Evolutionary conservation across 2,113 vertebrate species (phyloP), one percentile per base, ranked within the genome.

Genomic region (Irena cyanogastra): DNA sequence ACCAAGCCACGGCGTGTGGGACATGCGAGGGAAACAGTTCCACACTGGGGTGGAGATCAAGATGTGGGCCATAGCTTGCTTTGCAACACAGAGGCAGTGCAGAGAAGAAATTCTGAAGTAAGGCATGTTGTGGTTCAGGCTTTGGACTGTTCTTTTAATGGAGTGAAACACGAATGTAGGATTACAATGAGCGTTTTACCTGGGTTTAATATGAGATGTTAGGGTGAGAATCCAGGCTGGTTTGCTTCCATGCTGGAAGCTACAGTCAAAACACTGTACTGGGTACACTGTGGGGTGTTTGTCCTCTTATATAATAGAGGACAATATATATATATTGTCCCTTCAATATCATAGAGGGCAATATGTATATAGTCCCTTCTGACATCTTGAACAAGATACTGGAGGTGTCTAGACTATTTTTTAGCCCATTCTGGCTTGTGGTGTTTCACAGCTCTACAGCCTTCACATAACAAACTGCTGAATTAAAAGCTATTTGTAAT

Each of bases 41-140:
- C 99, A 99, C 97, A 99, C 99, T 9, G 99, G 99, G 50, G 99
- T 99, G 79, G 99, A 99, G 98, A 99, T 99, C 95, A 99, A 99
- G 98, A 99, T 99, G 99, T 99, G 99, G 99, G 99, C 99, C 64
- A 99, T 99, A 54, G 99, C 99, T 89, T 99, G 99, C 95, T 99
- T 99, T 88, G 99, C 99, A 94, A 99, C 99, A 17, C 99, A 99
- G 98, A 98, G 99, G 78, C 99, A 99, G 83, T 99, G 99, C 97
- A 98, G 99, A 89, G 99, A 99, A 98, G 99, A 99, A 98, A 99
- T 99, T 96, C 79, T 99, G 33, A 99, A 99, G 99, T 99, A 98
- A 98, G 99, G 45, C 94, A 68, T 97, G 66, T 83, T 4, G 1
- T 64, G 71, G 81, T 86, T 97, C 89, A 95, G 82, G 45, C 89